These are phyloP conservation scores for Euwallacea fornicatus DNA, from an alignment of 1,140 invertebrate species.

Conservation along the genomic window DNA sequence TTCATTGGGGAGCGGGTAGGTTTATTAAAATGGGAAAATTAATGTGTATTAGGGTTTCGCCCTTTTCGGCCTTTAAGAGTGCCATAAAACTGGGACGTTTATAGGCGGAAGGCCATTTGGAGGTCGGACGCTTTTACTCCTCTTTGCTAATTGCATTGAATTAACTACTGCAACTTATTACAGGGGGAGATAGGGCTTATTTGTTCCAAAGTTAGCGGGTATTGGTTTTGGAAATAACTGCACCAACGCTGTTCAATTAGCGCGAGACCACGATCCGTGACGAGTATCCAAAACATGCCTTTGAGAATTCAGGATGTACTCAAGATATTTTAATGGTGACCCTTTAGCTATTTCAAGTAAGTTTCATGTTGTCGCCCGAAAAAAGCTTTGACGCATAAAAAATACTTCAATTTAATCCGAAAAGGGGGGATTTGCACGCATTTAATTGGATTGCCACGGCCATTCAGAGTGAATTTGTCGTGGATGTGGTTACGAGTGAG, in stretches of 20 bases:
- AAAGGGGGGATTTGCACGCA: neutral
- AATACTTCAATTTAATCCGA: neutral
- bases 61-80: slow-evolving; percentile 12
- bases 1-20: slow-evolving; percentile 19
- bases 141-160: too few species aligned
- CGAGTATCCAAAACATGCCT: neutral
- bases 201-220: neutral
- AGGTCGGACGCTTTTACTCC: too few species aligned
- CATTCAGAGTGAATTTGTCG: slow-evolving; percentile 9
- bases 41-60: slow-evolving; percentile 29
- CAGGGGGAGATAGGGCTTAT: neutral
- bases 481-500: slow-evolving; percentile 21
- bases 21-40: slow-evolving; percentile 37
- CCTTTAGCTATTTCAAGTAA: neutral
- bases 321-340: neutral
- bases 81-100: slow-evolving; percentile 30
- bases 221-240: neutral
- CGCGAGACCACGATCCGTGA: neutral
- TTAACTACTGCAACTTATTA: neutral
- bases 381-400: neutral
- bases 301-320: neutral
- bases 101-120: neutral
- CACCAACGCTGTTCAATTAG: neutral
- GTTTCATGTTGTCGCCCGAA: neutral
- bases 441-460: slow-evolving; percentile 20